These are phyloP conservation scores for Bibio marci DNA, from an alignment of 2,888 invertebrate species.

Conservation along the genomic window DNA sequence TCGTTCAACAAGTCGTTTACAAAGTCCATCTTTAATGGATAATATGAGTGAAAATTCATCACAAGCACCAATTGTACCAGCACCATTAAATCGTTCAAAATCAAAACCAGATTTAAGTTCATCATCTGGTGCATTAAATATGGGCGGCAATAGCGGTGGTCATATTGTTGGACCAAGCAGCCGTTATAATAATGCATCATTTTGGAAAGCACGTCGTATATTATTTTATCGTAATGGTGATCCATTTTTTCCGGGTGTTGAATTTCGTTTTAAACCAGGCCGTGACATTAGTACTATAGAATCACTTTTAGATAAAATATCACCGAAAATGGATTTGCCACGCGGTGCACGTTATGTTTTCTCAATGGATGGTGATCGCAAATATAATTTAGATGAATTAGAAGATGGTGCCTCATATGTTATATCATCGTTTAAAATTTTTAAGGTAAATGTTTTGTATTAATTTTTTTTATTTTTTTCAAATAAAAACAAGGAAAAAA, in stretches of 20 bases:
- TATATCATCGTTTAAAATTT: conserved; percentile 79
- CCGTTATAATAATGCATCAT: conserved; percentile 63
- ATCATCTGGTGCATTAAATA: background rate
- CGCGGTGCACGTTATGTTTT: conserved; percentile 82
- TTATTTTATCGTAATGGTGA: conserved; percentile 90
- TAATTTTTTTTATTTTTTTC: background rate
- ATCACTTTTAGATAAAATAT: conserved; percentile 69
- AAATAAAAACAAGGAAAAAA: background rate
- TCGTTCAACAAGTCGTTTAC: conserved; percentile 12
- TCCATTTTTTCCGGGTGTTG: conserved; percentile 77
- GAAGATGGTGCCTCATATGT: conserved; percentile 87
- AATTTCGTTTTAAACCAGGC: conserved; percentile 75
- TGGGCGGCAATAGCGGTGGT: background rate
- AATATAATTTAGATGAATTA: conserved; percentile 67
- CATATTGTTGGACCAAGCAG: conserved; percentile 23
- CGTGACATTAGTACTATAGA: conserved; percentile 75
- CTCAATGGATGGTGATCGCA: conserved; percentile 77
- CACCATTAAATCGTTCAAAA: conserved; percentile 24
- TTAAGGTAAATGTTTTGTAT: conserved; percentile 48
- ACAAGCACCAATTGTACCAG: conserved; percentile 18
- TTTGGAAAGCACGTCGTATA: conserved; percentile 73
- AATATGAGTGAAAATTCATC: conserved; percentile 42
- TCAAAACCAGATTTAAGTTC: conserved; percentile 24
- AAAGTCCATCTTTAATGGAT: conserved; percentile 30
- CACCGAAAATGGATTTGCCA: conserved; percentile 71